Percentiles rank a stretch among this genome's conserved stretches.
Conservation (phyloP, 1,140 invertebrate genomes). For the Triops cancriformis region DNA sequence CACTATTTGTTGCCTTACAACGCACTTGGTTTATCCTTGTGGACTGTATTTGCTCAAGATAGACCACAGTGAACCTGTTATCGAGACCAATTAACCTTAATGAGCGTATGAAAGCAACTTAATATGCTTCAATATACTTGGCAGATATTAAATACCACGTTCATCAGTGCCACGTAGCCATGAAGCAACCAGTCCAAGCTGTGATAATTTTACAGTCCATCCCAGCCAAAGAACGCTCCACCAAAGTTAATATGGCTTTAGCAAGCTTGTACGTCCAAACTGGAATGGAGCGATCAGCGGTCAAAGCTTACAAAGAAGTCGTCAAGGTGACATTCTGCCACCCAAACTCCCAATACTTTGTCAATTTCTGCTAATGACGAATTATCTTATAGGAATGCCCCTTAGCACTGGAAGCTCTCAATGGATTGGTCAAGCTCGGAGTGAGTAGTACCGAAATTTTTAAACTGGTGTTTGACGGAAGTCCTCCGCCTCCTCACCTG, state of each 20-base stretch:
- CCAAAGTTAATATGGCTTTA: slow-evolving; percentile 61
- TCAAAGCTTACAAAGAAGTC: slow-evolving; percentile 65
- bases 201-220: slow-evolving; percentile 57
- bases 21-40: too few species aligned
- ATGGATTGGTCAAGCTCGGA: slow-evolving; percentile 55
- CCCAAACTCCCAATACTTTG: not conserved
- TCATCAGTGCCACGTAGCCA: slow-evolving; percentile 54
- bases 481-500: slow-evolving; percentile 38
- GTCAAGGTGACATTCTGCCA: slow-evolving; percentile 42
- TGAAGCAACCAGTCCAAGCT: slow-evolving; percentile 55
- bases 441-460: slow-evolving; percentile 42
- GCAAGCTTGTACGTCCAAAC: slow-evolving; percentile 60
- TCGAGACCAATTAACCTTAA: slow-evolving; percentile 31
- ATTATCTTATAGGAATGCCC: slow-evolving; percentile 54
- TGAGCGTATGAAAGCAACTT: too few species aligned
- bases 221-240: slow-evolving; percentile 55
- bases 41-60: slow-evolving; percentile 15
- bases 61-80: not conserved
- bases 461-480: slow-evolving; percentile 49
- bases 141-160: slow-evolving; percentile 68
- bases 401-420: slow-evolving; percentile 58
- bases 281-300: slow-evolving; percentile 61
- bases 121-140: slow-evolving; percentile 32
- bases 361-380: not conserved
- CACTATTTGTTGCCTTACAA: too few species aligned